phyloP scores from a whole-genome alignment of 1,140 invertebrate species.

The Ooceraea biroi region DNA sequence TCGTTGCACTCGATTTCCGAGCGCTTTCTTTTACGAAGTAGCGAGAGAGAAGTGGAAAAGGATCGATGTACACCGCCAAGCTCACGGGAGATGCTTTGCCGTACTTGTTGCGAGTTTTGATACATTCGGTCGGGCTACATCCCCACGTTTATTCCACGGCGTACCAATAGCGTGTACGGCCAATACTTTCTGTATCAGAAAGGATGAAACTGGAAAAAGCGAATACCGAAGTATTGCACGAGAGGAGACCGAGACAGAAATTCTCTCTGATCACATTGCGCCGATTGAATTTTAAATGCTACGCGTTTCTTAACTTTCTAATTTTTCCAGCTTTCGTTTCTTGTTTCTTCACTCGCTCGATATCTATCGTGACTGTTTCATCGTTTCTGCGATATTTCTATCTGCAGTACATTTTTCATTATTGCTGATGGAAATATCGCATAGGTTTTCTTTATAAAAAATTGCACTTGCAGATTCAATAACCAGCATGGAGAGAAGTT shows the following conservation, averaged over 20 bases:
- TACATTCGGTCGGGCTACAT: conserved; percentile 36
- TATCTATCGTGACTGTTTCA: conserved; percentile 8
- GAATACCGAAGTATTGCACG: background rate
- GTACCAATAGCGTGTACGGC: background rate
- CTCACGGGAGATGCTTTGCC: conserved; percentile 21
- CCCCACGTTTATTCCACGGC: conserved; percentile 5
- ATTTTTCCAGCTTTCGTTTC: conserved; percentile 22
- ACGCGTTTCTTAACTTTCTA: conserved; percentile 40
- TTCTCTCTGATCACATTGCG: conserved; percentile 33
- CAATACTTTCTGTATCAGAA: conserved; percentile 24
- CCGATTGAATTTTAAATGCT: conserved; percentile 47
- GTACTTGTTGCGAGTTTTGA: conserved; percentile 44
- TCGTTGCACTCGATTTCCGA: conserved; percentile 44
- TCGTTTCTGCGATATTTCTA: background rate
- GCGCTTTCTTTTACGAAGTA: conserved; percentile 30
- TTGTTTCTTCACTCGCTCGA: background rate
- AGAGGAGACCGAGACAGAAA: background rate
- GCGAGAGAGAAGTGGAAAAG: conserved; percentile 5
- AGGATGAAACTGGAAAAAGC: conserved; percentile 6
- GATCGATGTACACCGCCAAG: conserved; percentile 40
- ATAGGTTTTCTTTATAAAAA: background rate
- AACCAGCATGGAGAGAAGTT: background rate
- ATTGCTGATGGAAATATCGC: conserved; percentile 13
- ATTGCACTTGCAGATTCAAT: conserved; percentile 19
- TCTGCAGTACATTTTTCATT: background rate